phyloP scores from a whole-genome alignment of 1,140 invertebrate genomes.

The Diachasma alloeum region DNA sequence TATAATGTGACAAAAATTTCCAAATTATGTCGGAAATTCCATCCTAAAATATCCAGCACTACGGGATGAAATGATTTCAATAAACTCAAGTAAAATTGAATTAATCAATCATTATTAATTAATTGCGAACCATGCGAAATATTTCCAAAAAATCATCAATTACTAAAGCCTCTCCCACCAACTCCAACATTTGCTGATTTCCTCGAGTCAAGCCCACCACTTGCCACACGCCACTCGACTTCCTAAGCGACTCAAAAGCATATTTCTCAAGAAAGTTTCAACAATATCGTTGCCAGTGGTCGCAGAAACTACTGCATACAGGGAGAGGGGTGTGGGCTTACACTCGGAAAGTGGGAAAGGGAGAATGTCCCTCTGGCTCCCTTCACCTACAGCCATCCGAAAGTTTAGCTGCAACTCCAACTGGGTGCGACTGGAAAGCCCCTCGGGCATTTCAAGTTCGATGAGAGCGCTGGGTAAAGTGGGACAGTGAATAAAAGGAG shows the following conservation, averaged over 20 bases:
- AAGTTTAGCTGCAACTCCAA: not conserved
- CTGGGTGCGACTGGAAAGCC: not conserved
- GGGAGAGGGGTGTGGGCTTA: not conserved
- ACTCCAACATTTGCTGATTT: no score
- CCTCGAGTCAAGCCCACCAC: not conserved
- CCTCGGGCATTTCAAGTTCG: not conserved
- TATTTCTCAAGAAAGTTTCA: constrained; percentile 6
- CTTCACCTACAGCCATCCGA: not conserved
- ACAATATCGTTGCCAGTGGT: constrained; percentile 11
- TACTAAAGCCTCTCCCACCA: no score
- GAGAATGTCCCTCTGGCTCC: not conserved
- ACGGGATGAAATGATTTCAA: no score
- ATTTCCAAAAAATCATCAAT: no score
- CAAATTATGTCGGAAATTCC: no score
- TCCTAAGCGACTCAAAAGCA: not conserved
- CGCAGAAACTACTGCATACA: not conserved
- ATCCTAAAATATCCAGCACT: no score
- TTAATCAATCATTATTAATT: no score
- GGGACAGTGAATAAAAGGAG: not conserved
- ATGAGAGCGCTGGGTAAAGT: not conserved
- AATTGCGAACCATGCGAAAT: no score
- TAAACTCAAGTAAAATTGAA: no score
- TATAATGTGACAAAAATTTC: no score
- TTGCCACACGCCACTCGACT: not conserved
- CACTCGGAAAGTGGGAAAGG: not conserved